A percentile compares a stretch with the other conserved stretches of the same genome.
Evolutionary conservation across 2,113 vertebrate species (phyloP).

Genomic region (Chamaea fasciata): DNA sequence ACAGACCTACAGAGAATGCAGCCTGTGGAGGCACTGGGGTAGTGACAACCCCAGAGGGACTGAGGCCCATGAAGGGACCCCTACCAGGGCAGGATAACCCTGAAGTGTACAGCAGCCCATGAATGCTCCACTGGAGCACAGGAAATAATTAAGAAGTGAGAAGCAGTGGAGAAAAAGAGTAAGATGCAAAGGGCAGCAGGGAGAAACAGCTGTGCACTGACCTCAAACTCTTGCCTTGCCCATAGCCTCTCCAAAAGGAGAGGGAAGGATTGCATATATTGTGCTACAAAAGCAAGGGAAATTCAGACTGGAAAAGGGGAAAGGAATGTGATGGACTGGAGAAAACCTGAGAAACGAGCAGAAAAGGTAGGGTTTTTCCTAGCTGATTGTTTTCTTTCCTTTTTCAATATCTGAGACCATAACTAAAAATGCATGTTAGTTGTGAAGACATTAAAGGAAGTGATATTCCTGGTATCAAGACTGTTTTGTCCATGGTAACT

Average conservation of each 20-base stretch:
- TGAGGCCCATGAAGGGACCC: background rate
- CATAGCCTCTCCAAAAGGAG: background rate
- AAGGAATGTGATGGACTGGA: background rate
- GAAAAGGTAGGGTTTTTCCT: accelerated
- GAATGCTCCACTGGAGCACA: background rate
- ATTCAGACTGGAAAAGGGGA: background rate
- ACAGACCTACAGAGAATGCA: background rate
- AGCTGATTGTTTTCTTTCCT: accelerated
- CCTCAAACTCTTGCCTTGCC: background rate
- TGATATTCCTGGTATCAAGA: background rate
- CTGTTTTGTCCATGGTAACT: background rate
- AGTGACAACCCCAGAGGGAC: background rate
- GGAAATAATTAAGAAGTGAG: background rate
- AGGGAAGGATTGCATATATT: accelerated
- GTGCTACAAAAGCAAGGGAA: background rate
- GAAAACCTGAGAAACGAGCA: background rate
- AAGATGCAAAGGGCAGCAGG: background rate
- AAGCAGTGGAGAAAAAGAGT: background rate
- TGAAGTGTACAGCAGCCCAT: background rate
- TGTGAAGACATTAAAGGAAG: background rate
- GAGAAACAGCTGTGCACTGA: background rate
- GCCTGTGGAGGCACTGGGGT: background rate
- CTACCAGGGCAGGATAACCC: background rate
- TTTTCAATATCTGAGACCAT: background rate
- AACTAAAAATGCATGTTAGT: background rate